A percentile compares a stretch with the other conserved stretches of the same genome.
Conservation (phyloP, 35 echinoderm and acorn worm species). For the Strongylocentrotus purpuratus region DNA sequence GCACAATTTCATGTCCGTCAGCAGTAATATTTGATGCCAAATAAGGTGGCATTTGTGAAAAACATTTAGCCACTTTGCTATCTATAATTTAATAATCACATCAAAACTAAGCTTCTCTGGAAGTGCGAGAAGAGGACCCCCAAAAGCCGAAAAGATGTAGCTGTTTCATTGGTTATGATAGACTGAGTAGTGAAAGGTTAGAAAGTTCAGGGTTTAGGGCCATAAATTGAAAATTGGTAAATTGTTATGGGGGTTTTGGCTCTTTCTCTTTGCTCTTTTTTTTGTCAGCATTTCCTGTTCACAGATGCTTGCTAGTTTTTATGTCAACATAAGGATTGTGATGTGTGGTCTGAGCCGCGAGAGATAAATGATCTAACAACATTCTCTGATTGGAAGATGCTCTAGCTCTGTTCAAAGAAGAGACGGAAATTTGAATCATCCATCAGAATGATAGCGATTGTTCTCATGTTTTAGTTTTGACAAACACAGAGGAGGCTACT, state of each 20-base stretch:
- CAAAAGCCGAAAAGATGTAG: neutral
- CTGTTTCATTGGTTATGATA: neutral
- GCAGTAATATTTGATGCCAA: constrained; percentile 48
- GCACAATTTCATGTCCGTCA: constrained; percentile 44
- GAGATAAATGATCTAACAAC: constrained; percentile 43
- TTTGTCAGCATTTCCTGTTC: constrained; percentile 19
- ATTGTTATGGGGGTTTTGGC: constrained; percentile 47
- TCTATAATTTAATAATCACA: constrained; percentile 56
- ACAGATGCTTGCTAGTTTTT: constrained; percentile 23
- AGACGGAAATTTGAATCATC: constrained; percentile 50
- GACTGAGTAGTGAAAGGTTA: constrained; percentile 24
- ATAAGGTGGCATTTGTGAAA: constrained; percentile 55
- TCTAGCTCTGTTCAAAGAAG: neutral
- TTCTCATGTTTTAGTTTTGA: constrained; percentile 22
- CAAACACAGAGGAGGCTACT: neutral
- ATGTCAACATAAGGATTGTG: constrained; percentile 20
- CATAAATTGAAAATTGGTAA: constrained; percentile 58
- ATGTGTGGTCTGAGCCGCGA: constrained; percentile 12
- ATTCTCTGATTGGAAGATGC: constrained; percentile 15
- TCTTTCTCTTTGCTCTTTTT: constrained; percentile 26
- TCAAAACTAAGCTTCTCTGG: constrained; percentile 30
- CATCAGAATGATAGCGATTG: constrained; percentile 33
- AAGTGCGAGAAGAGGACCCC: neutral
- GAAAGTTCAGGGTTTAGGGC: constrained; percentile 38
- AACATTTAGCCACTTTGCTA: constrained; percentile 55